These are phyloP conservation scores for Sthenelais limicola DNA, from an alignment of 2,888 invertebrate species.

Conservation along the genomic window DNA sequence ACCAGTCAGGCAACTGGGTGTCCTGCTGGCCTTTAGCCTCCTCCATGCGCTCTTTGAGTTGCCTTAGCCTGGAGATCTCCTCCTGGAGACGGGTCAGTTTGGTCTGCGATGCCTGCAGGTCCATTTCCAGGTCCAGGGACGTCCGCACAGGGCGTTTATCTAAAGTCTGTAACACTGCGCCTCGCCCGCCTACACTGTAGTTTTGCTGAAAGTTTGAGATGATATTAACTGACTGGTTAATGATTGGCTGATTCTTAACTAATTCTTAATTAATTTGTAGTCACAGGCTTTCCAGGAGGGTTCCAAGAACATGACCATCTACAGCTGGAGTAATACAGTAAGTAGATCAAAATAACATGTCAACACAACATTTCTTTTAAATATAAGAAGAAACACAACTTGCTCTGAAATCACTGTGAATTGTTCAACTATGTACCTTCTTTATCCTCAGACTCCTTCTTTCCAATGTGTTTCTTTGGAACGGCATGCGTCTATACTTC, in stretches of 20 bases:
- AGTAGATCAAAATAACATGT: too few species aligned
- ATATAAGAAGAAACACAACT: too few species aligned
- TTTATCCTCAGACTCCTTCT: conserved; percentile 87
- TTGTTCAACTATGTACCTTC: conserved; percentile 55
- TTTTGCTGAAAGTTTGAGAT: not conserved
- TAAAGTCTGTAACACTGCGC: not conserved
- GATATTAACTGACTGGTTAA: not conserved
- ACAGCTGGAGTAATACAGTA: too few species aligned
- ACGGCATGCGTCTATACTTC: conserved; percentile 86
- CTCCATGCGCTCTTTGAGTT: conserved; percentile 85
- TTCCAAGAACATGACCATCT: too few species aligned
- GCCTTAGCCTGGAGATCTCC: conserved; percentile 86
- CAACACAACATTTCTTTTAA: too few species aligned
- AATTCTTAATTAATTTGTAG: not conserved
- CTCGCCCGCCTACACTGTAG: not conserved
- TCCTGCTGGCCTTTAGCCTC: conserved; percentile 83
- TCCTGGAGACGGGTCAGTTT: conserved; percentile 86
- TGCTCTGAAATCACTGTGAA: too few species aligned
- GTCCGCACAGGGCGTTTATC: conserved; percentile 76
- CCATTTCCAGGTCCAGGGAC: conserved; percentile 91
- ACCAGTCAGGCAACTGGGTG: conserved; percentile 86
- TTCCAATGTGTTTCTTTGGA: conserved; percentile 92
- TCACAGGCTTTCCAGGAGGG: too few species aligned
- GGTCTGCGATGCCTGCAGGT: conserved; percentile 92
- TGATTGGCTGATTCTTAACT: not conserved